Conservation (phyloP, 2,888 invertebrate species). For the Leuctra nigra region DNA sequence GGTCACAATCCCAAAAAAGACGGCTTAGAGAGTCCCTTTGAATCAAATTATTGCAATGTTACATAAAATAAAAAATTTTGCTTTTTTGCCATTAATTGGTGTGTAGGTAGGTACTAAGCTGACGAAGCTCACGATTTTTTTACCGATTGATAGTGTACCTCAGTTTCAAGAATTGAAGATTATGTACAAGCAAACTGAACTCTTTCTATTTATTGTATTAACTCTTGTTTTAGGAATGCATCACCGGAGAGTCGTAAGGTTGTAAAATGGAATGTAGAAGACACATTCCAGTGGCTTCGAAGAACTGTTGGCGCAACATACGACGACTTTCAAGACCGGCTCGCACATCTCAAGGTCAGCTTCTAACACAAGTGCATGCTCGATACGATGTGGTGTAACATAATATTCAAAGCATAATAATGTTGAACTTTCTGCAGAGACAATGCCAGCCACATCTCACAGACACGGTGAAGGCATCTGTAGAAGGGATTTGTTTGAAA, state of each 20-base stretch:
- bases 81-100: background rate
- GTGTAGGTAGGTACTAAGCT: too few species aligned
- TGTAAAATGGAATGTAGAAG: slow-evolving; percentile 98
- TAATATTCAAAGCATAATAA: too few species aligned
- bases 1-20: too few species aligned
- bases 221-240: slow-evolving; percentile 55
- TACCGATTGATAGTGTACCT: background rate
- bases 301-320: slow-evolving; percentile 89
- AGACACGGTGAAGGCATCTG: slow-evolving; percentile 89
- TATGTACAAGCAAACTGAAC: too few species aligned
- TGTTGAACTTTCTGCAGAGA: slow-evolving; percentile 46
- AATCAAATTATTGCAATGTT: too few species aligned
- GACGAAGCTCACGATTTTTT: background rate
- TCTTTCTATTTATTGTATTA: too few species aligned
- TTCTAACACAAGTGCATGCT: too few species aligned
- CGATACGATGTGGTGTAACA: too few species aligned
- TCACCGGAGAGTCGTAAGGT: slow-evolving; percentile 92
- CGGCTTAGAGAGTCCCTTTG: too few species aligned
- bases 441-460: slow-evolving; percentile 95
- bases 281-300: slow-evolving; percentile 93
- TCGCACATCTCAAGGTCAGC: slow-evolving; percentile 73
- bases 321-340: slow-evolving; percentile 83
- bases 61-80: background rate
- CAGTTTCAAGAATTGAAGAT: too few species aligned
- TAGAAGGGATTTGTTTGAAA: slow-evolving; percentile 92